Conservation (phyloP, 2,888 invertebrate genomes). For the Seladonia tumulorum region DNA sequence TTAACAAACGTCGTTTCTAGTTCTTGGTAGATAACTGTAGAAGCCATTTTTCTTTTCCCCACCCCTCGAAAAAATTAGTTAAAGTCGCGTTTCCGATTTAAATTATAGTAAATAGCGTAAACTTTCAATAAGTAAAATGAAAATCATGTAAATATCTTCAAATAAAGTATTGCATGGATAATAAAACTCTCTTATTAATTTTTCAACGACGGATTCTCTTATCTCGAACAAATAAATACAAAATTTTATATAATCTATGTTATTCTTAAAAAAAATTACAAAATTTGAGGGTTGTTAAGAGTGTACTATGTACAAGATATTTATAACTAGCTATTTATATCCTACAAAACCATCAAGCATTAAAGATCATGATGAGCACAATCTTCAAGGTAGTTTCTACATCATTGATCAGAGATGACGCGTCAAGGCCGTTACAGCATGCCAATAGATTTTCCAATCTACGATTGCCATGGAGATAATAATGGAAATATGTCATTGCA, state of each 20-base stretch:
- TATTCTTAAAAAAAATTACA: neutral
- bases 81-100: neutral
- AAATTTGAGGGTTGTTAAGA: neutral
- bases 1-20: neutral
- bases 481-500: neutral
- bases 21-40: too few relatives aligned
- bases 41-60: too few relatives aligned
- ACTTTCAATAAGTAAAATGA: neutral
- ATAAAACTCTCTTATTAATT: neutral
- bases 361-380: slow-evolving; percentile 13
- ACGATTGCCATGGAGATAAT: slow-evolving; percentile 2
- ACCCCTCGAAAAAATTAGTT: neutral
- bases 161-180: neutral
- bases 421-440: slow-evolving; percentile 35
- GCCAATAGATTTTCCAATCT: slow-evolving; percentile 36
- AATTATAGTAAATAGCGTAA: neutral
- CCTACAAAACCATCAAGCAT: slow-evolving; percentile 12
- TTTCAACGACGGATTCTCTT: too few relatives aligned
- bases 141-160: neutral
- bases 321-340: slow-evolving; percentile 15
- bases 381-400: slow-evolving; percentile 18
- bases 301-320: neutral
- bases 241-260: neutral
- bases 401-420: slow-evolving; percentile 33
- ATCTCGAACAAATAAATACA: neutral